Evolutionary conservation across 2,113 vertebrate genomes (phyloP).

Genomic region (Pagrus major): DNA sequence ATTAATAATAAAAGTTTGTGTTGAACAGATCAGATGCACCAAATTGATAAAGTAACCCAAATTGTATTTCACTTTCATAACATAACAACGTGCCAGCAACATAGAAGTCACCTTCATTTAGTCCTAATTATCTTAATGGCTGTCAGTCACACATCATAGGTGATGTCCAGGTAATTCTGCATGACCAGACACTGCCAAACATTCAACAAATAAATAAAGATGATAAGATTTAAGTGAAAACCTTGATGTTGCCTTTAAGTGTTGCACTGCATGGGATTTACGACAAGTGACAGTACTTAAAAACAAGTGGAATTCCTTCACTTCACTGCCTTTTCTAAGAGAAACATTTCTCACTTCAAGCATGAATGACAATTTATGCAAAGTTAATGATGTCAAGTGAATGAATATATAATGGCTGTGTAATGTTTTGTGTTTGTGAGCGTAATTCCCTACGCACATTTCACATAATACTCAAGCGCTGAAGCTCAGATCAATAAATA

Average conservation of each 20-base stretch:
- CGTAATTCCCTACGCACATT: neutral
- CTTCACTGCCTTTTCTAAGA: neutral
- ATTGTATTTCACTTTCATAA: no score
- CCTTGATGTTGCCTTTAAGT: neutral
- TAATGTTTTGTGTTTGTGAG: neutral
- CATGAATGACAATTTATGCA: neutral
- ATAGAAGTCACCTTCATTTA: neutral
- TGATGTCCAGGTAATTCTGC: neutral
- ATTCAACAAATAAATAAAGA: neutral
- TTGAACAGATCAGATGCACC: no score
- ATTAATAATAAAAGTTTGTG: no score
- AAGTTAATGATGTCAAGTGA: neutral
- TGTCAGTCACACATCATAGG: neutral
- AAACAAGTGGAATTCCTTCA: neutral
- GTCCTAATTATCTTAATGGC: neutral
- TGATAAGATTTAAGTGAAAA: neutral
- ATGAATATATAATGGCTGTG: conserved; percentile 1
- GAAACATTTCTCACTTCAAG: neutral
- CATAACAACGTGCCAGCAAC: no score
- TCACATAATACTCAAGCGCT: neutral
- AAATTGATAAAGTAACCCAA: no score
- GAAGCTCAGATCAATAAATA: conserved; percentile 1
- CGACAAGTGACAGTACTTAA: neutral
- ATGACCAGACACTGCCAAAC: neutral
- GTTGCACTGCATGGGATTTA: neutral